These are phyloP conservation scores for Petrocephalus schoutedeni DNA, from an alignment of 2,797 vertebrate genomes.

Conservation along the genomic window DNA sequence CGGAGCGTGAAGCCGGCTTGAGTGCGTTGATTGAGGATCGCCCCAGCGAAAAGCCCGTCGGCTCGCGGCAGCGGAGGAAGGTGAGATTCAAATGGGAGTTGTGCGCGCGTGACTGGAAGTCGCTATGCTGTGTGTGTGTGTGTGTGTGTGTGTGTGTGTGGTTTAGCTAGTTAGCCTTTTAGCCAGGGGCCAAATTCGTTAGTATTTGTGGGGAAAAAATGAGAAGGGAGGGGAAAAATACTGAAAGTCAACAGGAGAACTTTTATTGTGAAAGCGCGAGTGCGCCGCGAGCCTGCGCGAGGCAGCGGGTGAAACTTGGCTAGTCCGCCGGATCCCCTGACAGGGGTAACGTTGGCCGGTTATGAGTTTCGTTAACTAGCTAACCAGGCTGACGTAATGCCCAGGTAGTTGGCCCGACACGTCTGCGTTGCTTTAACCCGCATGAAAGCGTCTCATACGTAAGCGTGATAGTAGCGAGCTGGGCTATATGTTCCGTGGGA, in stretches of 20 bases:
- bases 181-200: background rate
- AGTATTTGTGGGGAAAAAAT: background rate
- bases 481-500: background rate
- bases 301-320: background rate
- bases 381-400: background rate
- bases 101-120: background rate
- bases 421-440: background rate
- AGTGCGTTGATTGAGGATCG: slow-evolving; percentile 40
- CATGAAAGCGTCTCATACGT: background rate
- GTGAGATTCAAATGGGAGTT: background rate
- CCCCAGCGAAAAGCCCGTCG: background rate
- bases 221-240: background rate
- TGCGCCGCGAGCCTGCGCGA: background rate
- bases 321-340: background rate
- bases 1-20: slow-evolving; percentile 19
- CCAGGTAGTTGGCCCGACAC: slow-evolving; percentile 1
- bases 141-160: background rate
- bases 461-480: background rate
- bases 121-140: background rate
- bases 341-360: background rate
- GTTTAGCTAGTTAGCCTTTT: background rate
- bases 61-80: background rate
- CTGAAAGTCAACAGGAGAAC: background rate
- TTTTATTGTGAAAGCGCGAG: slow-evolving; percentile 11
- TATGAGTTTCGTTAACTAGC: background rate